Conservation (phyloP, 2,113 vertebrate species). For the Tylochromis polylepis region DNA sequence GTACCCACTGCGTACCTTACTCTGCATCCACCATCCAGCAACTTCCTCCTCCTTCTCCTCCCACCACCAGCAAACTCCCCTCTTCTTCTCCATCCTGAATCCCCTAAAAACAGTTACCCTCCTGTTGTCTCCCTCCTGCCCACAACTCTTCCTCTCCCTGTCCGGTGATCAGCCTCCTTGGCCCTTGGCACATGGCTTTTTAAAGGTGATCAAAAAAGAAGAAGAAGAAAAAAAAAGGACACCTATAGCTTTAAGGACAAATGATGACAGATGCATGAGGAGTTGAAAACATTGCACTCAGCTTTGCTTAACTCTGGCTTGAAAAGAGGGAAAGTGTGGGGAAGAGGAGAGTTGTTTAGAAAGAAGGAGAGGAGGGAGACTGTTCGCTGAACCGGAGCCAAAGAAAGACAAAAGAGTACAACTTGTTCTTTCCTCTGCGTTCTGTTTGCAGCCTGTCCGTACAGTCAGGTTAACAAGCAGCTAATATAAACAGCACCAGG, state of each 20-base stretch:
- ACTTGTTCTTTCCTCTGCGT: slow-evolving; percentile 59
- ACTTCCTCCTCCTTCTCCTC: slow-evolving; percentile 1
- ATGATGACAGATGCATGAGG: slow-evolving; percentile 50
- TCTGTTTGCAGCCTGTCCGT: slow-evolving; percentile 50
- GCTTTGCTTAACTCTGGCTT: slow-evolving; percentile 21
- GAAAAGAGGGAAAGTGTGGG: not conserved
- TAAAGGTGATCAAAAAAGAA: slow-evolving; percentile 13
- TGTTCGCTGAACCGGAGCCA: slow-evolving; percentile 41
- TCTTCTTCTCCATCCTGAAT: not conserved
- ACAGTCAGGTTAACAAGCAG: slow-evolving; percentile 57
- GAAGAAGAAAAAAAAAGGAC: slow-evolving; percentile 30
- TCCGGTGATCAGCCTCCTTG: slow-evolving; percentile 59
- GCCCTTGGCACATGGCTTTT: slow-evolving; percentile 41
- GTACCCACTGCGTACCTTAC: slow-evolving; percentile 20
- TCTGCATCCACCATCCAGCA: slow-evolving; percentile 17
- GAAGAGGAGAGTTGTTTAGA: not conserved
- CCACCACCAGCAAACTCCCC: slow-evolving; percentile 8
- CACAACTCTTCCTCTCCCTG: not conserved
- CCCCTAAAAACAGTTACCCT: not conserved
- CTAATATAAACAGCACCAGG: slow-evolving; percentile 54
- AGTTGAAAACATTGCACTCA: slow-evolving; percentile 1
- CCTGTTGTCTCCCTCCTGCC: not conserved
- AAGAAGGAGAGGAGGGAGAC: slow-evolving; percentile 21
- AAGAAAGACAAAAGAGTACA: slow-evolving; percentile 51
- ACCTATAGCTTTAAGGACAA: slow-evolving; percentile 78